Conservation (phyloP, 2,113 vertebrate genomes). For the Phrynosoma blainvillii region DNA sequence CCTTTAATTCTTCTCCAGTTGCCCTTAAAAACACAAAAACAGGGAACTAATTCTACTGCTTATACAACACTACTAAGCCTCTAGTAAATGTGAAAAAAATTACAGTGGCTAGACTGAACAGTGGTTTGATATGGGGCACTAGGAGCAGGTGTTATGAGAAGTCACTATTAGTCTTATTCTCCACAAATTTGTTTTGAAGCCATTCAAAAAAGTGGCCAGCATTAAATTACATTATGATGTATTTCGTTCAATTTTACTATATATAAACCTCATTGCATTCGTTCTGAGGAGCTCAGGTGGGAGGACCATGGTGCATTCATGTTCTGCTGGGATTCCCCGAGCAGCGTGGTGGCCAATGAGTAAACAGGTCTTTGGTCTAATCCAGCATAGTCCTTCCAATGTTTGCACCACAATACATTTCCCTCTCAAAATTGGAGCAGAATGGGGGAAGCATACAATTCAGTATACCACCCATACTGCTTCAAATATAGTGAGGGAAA, state of each 20-base stretch:
- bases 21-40: conserved; percentile 82
- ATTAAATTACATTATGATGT: too few species aligned
- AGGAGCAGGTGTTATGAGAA: background rate
- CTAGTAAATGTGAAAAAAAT: background rate
- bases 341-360: too few species aligned
- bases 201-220: too few species aligned
- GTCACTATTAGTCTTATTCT: background rate
- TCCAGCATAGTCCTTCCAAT: background rate
- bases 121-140: background rate
- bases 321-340: too few species aligned
- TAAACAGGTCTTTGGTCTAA: background rate
- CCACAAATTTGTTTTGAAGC: too few species aligned
- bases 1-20: conserved; percentile 91
- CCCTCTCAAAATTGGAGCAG: background rate
- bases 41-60: conserved; percentile 31
- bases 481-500: background rate
- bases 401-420: background rate
- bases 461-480: background rate
- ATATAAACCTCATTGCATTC: too few species aligned
- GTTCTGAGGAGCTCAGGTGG: too few species aligned
- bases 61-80: background rate
- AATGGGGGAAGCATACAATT: background rate
- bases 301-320: too few species aligned
- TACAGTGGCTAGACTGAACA: background rate
- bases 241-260: too few species aligned